phyloP scores from a whole-genome alignment of 2,888 invertebrate species.

The Elegia similella region DNA sequence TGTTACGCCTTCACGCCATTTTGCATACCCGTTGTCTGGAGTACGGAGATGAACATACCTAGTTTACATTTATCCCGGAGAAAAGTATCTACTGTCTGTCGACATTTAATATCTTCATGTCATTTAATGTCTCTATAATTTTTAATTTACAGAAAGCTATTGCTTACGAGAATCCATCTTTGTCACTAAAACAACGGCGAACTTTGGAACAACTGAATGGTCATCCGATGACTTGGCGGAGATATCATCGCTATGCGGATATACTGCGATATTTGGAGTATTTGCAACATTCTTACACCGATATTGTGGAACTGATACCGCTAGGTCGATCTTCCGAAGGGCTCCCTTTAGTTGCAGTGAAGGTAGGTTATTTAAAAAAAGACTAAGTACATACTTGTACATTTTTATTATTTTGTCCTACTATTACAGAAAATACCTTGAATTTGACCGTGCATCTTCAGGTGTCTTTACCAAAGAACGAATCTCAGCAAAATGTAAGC shows the following conservation, averaged over 20 bases:
- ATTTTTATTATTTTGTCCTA: not conserved
- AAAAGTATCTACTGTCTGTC: too few species aligned
- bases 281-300: conserved; percentile 83
- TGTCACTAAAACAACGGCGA: conserved; percentile 82
- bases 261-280: conserved; percentile 86
- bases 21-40: too few species aligned
- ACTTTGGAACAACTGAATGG: conserved; percentile 81
- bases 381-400: not conserved
- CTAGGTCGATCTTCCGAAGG: conserved; percentile 89
- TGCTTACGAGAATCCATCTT: conserved; percentile 84
- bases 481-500: conserved; percentile 40
- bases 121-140: conserved; percentile 3
- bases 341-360: conserved; percentile 85
- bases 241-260: conserved; percentile 87
- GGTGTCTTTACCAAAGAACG: conserved; percentile 63
- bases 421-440: not conserved
- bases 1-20: too few species aligned
- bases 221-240: conserved; percentile 86
- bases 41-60: too few species aligned
- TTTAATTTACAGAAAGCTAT: conserved; percentile 81
- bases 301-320: conserved; percentile 84
- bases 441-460: conserved; percentile 26
- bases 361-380: conserved; percentile 66
- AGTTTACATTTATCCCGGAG: too few species aligned
- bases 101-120: conserved; percentile 13